phyloP scores from a whole-genome alignment of 2,888 invertebrate species.

The Rugalucina vietnamica region DNA sequence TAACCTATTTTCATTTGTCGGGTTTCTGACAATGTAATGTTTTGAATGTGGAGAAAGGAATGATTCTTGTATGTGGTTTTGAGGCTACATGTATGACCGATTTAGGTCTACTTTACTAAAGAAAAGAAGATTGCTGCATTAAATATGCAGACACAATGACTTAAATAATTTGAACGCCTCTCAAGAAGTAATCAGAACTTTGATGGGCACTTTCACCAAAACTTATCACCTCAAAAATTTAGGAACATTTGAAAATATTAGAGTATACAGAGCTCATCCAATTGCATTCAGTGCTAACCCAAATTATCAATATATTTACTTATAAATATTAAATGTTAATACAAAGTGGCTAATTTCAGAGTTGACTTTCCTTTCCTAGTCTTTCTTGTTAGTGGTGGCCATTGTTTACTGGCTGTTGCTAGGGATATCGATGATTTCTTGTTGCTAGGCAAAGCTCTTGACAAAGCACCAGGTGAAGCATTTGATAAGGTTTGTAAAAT shows the following conservation, averaged over 20 bases:
- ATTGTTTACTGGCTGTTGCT: constrained; percentile 90
- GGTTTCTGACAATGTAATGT: too few relatives aligned
- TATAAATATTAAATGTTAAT: too few relatives aligned
- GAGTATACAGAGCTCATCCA: not conserved
- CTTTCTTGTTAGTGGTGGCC: constrained; percentile 96
- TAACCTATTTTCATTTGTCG: too few relatives aligned
- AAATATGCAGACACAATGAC: too few relatives aligned
- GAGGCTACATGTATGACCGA: too few relatives aligned
- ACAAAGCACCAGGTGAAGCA: constrained; percentile 96
- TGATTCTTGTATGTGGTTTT: too few relatives aligned
- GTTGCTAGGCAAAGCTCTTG: constrained; percentile 91
- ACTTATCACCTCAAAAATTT: not conserved
- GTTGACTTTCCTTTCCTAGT: constrained; percentile 95
- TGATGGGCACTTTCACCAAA: too few relatives aligned
- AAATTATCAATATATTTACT: not conserved
- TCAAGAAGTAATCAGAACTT: too few relatives aligned
- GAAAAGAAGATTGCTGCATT: too few relatives aligned
- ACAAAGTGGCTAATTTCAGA: constrained; percentile 77
- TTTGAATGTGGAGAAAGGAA: too few relatives aligned
- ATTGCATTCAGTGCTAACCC: not conserved
- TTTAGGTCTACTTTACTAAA: too few relatives aligned
- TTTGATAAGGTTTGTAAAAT: constrained; percentile 92
- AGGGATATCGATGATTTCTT: constrained; percentile 90
- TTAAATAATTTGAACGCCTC: too few relatives aligned
- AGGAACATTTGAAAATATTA: not conserved